Evolutionary conservation across 2,797 vertebrate species (phyloP), one percentile per base, ranked within the genome.

Genomic region (Apodemus agrarius): DNA sequence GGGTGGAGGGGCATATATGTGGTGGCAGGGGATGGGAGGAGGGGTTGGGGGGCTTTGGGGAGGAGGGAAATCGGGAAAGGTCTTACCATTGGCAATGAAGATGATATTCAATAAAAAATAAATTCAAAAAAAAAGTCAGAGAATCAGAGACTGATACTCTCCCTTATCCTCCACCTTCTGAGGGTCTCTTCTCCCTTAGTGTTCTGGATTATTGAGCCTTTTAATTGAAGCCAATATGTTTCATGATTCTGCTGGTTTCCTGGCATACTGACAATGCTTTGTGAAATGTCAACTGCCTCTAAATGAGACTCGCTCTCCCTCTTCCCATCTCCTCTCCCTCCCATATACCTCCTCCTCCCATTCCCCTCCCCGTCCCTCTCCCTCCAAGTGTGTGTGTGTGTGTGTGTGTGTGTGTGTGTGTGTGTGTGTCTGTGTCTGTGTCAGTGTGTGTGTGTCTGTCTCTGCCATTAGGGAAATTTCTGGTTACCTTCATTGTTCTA

Each of bases 381-480:
- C 11, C 13, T 67, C 4, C 34, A 1, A 34, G 65, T 67, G 31
- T 69, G 5, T 17, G 65, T 69, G 65, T 67, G 65, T 67, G 65
- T 67, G 65, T 21, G 7, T 29, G 63, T 4, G 61, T 29, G 26
- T 31, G 63, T n/a, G 67, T 69, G 67, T n/a, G 67, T 69, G 67
- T n/a, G 16, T n/a, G 16, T 19, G 67, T 69, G 67, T 8, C 4
- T 57, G 54, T 17, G 16, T 22, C 19, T 29, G 61, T 63, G 61
- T 63, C 22, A n/a, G n/a, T 63, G 61, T 63, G 24, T 63, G 61
- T 63, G 24, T 29, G 17, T 54, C 52, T 81, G 6, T 59, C 16
- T 63, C 29, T 80, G 4, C 40, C 78, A 82, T 96, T 93, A 96
- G 46, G 65, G n/a, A 93, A 67, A 89, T 94, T 91, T 37, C 84